Conservation (phyloP, 2,888 invertebrate genomes). For the Lasioglossum oenotherae region DNA sequence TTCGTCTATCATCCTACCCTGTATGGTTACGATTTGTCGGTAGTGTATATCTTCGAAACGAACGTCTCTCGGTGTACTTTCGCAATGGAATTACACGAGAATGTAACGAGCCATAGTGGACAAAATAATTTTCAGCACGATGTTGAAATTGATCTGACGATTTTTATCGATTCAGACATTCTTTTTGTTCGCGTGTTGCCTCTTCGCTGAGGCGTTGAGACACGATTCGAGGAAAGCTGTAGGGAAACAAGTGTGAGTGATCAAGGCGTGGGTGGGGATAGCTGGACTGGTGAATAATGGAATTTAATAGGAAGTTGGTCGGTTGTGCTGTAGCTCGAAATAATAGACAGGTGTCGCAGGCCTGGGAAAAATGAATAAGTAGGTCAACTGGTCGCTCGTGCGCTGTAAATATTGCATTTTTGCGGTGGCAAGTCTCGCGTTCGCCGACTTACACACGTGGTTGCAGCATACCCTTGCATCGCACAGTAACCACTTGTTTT, state of each 20-base stretch:
- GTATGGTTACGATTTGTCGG: not conserved
- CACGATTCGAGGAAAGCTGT: not conserved
- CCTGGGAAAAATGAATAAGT: slow-evolving; percentile 33
- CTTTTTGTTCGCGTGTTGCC: not conserved
- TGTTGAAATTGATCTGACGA: not conserved
- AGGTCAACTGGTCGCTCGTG: slow-evolving; percentile 33
- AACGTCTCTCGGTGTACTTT: not conserved
- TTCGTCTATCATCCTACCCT: not conserved
- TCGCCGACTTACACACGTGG: not conserved
- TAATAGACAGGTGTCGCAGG: slow-evolving; percentile 21
- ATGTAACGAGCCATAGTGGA: not conserved
- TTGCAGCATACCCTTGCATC: not conserved
- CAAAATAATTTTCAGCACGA: not conserved
- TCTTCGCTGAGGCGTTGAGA: not conserved
- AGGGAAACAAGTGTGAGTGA: not conserved
- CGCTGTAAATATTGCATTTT: slow-evolving; percentile 52
- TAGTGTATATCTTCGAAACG: not conserved
- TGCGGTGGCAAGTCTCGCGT: slow-evolving; percentile 23
- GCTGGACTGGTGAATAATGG: not conserved
- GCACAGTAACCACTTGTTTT: not conserved
- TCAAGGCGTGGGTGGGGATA: not conserved
- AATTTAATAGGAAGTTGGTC: slow-evolving; percentile 11
- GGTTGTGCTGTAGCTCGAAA: slow-evolving; percentile 11
- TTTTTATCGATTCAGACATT: not conserved
- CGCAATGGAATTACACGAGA: not conserved